phyloP scores from a whole-genome alignment of 1,140 invertebrate genomes.

The Nylanderia fulva region DNA sequence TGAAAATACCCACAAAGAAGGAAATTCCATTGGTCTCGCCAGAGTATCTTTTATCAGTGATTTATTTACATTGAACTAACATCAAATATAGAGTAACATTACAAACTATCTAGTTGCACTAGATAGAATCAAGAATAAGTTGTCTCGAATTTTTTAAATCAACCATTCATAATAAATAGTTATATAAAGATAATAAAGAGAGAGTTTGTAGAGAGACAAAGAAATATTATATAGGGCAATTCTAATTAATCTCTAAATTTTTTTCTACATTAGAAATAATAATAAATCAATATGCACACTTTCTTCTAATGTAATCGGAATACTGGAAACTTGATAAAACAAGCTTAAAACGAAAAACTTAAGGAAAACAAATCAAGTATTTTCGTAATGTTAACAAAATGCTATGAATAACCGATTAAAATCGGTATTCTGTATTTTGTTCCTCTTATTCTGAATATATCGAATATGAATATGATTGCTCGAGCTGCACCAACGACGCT shows the following conservation, averaged over 20 bases:
- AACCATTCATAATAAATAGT: neutral
- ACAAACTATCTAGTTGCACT: neutral
- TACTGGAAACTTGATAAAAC: neutral
- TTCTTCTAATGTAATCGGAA: neutral
- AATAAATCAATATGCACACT: neutral
- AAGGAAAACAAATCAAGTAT: neutral
- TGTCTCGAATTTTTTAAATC: neutral
- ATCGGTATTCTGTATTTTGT: neutral
- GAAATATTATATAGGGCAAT: neutral
- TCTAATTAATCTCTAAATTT: neutral
- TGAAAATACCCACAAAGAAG: conserved; percentile 65
- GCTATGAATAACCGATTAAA: neutral
- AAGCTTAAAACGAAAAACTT: neutral
- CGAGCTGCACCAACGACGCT: neutral
- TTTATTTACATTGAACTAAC: conserved; percentile 27
- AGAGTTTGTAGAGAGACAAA: no score
- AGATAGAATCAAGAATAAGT: neutral
- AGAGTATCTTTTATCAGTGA: conserved; percentile 24
- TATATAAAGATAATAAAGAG: neutral
- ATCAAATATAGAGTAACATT: neutral
- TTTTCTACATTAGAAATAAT: neutral
- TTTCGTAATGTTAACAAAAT: neutral
- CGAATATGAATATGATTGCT: conserved; percentile 6
- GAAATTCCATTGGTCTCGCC: conserved; percentile 54
- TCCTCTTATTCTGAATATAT: conserved; percentile 7